Evolutionary conservation across 2,113 vertebrate species (phyloP).

Genomic region (Cettia cetti): DNA sequence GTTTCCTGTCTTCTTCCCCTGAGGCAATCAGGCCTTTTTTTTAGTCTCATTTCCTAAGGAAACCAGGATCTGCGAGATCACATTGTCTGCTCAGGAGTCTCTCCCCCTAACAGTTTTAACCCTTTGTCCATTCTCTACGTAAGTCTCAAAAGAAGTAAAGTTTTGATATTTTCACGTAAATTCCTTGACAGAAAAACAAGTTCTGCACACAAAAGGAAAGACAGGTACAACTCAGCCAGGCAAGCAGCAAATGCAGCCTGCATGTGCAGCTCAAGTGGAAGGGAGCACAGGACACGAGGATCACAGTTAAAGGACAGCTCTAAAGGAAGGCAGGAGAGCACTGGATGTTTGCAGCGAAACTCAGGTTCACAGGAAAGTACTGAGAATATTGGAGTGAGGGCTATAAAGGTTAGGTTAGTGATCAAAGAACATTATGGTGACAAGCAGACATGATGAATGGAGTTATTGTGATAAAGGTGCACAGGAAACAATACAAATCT

Average conservation of each 20-base stretch:
- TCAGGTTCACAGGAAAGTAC: neutral
- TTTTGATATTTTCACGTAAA: neutral
- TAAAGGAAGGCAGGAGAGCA: neutral
- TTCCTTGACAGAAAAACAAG: neutral
- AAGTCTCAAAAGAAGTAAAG: neutral
- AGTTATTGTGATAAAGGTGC: conserved; percentile 45
- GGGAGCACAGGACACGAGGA: neutral
- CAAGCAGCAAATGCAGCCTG: neutral
- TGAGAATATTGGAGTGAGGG: neutral
- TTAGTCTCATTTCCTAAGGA: conserved; percentile 62
- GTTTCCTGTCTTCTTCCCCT: conserved; percentile 62
- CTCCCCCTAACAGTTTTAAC: conserved; percentile 23
- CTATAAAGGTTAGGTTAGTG: conserved; percentile 36
- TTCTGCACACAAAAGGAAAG: neutral
- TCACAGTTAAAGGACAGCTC: neutral
- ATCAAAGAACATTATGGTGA: conserved; percentile 53
- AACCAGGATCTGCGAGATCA: conserved; percentile 42
- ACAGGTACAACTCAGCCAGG: neutral
- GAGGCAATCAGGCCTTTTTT: conserved; percentile 37
- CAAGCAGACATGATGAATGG: conserved; percentile 42
- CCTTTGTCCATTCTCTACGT: neutral
- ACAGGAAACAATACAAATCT: conserved; percentile 56
- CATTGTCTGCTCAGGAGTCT: conserved; percentile 14
- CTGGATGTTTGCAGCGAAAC: neutral
- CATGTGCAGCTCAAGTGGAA: neutral